Base-by-base conservation (phyloP, 2,797 vertebrate species). In the Leptodactylus fallax region DNA sequence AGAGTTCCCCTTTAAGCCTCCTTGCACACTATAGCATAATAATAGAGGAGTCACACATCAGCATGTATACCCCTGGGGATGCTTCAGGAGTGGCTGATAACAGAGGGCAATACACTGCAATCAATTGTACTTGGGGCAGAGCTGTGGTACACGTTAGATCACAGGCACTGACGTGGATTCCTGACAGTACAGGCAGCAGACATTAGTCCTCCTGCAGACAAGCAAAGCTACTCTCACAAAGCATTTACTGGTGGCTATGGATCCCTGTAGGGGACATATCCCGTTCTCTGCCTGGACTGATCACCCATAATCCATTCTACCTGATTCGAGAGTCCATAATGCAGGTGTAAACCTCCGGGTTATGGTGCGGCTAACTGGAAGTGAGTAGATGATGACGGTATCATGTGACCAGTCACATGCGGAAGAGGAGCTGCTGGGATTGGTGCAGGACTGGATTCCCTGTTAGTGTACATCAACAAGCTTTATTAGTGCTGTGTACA, bases 291-390 rank as follows among this genome's bases (percentile, higher is more conserved):
- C n/a, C 63, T 11, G 63, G 23, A 67, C 11, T 67, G 63, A 25
- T 67, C 67, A 36, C 13, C 1, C 17, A 21, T 10, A 10, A 63
- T 14, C 13, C 27, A 4, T n/a, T 14, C 19, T 86, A 86, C 84
- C 85, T 86, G 85, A 25, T 80, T 2, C n/a, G 19, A 14, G 63
- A 7, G 27, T 21, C 11, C 85, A 86, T 81, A 10, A 3, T 49
- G 53, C 78, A 80, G 19, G 13, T 19, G n/a, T 36, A 21, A 23
- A 58, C 60, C 27, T 9, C 63, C 83, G 71, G 83, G 69, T 61
- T 23, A 51, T 0, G 6, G 36, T 7, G 12, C 53, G 7, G 19
- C 63, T 11, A 60, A 47, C 53, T 0, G 85, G 85, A 71, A 80
- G 49, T 49, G 63, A 45, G 0, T 9, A 3, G 14, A 6, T 13